Conservation (phyloP, 2,888 invertebrate species). For the Papilio demoleus region DNA sequence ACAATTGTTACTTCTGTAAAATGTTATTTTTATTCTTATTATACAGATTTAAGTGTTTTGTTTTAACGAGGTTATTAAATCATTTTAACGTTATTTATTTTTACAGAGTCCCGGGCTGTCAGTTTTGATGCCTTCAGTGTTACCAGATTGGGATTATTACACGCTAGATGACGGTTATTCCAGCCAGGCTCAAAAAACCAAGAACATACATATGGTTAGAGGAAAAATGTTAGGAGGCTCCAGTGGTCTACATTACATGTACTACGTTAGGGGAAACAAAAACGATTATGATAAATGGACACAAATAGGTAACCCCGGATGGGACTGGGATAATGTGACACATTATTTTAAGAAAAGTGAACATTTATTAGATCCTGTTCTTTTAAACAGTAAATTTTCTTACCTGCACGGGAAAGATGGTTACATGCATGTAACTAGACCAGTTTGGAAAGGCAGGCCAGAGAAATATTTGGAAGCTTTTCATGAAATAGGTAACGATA, state of each 20-base stretch:
- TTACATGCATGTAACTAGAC: slow-evolving; percentile 54
- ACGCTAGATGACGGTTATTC: slow-evolving; percentile 57
- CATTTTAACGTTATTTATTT: no score
- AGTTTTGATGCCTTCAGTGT: slow-evolving; percentile 48
- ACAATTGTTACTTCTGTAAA: no score
- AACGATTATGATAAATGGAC: slow-evolving; percentile 87
- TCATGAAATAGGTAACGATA: slow-evolving; percentile 55
- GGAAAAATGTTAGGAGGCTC: slow-evolving; percentile 87
- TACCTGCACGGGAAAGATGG: slow-evolving; percentile 56
- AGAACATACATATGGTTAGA: slow-evolving; percentile 73
- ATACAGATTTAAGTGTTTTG: no score
- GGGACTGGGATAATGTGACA: slow-evolving; percentile 57
- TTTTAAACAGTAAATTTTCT: slow-evolving; percentile 56
- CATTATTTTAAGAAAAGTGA: slow-evolving; percentile 61
- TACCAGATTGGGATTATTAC: slow-evolving; percentile 60
- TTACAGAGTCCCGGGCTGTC: slow-evolving; percentile 63
- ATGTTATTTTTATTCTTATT: no score
- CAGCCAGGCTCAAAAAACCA: slow-evolving; percentile 54
- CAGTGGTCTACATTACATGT: slow-evolving; percentile 86
- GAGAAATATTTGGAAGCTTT: slow-evolving; percentile 62
- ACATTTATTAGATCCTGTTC: slow-evolving; percentile 47
- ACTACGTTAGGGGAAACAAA: slow-evolving; percentile 86
- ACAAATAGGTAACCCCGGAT: slow-evolving; percentile 80
- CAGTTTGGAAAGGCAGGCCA: slow-evolving; percentile 60
- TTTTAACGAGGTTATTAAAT: no score